phyloP scores from a whole-genome alignment of 2,888 invertebrate species.

The Hedya salicella region DNA sequence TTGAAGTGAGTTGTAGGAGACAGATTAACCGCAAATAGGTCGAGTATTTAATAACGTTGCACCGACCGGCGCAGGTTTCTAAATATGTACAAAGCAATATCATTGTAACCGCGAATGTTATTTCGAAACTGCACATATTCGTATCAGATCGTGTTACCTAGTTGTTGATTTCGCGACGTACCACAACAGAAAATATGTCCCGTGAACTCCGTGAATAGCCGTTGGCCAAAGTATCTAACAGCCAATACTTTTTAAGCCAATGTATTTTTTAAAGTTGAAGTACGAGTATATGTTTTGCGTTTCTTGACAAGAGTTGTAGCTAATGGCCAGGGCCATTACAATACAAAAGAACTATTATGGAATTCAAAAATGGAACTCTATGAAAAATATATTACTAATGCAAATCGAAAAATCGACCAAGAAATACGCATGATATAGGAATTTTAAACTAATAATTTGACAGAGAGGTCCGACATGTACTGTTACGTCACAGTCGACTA shows the following conservation, averaged over 20 bases:
- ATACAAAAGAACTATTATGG: no score
- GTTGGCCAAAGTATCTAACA: conserved; percentile 18
- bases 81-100: conserved; percentile 77
- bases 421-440: no score
- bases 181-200: conserved; percentile 36
- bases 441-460: no score
- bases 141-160: conserved; percentile 33
- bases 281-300: background rate
- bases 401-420: no score
- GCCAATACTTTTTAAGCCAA: conserved; percentile 16
- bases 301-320: background rate
- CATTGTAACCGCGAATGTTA: conserved; percentile 73
- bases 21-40: conserved; percentile 80
- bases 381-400: no score
- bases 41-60: conserved; percentile 78
- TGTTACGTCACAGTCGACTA: no score
- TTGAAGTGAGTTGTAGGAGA: conserved; percentile 52
- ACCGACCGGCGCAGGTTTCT: conserved; percentile 76
- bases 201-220: conserved; percentile 25
- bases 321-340: no score
- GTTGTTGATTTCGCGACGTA: conserved; percentile 37
- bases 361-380: no score
- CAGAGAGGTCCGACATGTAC: no score
- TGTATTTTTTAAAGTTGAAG: background rate
- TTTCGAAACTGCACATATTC: conserved; percentile 64